A percentile compares a stretch with the other conserved stretches of the same genome.
Conservation (phyloP, 2,113 vertebrate genomes). For the Corythaeola cristata region DNA sequence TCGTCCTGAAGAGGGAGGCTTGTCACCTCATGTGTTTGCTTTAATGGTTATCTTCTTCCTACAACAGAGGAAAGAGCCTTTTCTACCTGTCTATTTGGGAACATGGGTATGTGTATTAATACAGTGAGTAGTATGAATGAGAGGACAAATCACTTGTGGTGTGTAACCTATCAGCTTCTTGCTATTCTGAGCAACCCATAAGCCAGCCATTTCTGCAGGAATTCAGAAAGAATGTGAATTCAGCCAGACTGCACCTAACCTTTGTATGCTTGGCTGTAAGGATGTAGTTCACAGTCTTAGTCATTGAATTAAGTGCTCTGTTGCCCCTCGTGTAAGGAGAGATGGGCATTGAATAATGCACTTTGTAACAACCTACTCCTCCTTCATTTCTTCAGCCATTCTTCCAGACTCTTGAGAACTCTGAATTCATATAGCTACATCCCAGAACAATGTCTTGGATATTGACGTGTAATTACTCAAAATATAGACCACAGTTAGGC, state of each 20-base stretch:
- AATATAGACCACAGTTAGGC: not conserved
- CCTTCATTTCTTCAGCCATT: not conserved
- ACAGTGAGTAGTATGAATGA: not conserved
- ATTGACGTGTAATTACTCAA: not conserved
- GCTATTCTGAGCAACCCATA: not conserved
- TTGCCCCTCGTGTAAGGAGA: not conserved
- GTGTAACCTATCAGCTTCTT: not conserved
- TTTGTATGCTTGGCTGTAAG: not conserved
- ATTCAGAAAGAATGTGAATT: not conserved
- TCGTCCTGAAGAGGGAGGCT: slow-evolving; percentile 88
- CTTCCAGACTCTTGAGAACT: not conserved
- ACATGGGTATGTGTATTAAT: slow-evolving; percentile 78
- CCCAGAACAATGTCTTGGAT: not conserved
- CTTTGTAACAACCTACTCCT: not conserved
- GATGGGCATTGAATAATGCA: not conserved
- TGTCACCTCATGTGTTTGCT: slow-evolving; percentile 86
- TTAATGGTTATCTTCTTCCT: slow-evolving; percentile 93
- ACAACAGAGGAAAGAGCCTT: slow-evolving; percentile 87
- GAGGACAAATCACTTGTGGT: not conserved
- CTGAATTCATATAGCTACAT: not conserved
- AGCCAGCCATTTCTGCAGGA: not conserved
- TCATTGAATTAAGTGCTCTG: not conserved
- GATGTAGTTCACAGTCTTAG: not conserved
- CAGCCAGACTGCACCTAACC: not conserved
- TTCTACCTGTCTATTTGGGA: slow-evolving; percentile 89